Evolutionary conservation across 2,797 vertebrate genomes (phyloP).

Genomic region (Tragopan temminckii): DNA sequence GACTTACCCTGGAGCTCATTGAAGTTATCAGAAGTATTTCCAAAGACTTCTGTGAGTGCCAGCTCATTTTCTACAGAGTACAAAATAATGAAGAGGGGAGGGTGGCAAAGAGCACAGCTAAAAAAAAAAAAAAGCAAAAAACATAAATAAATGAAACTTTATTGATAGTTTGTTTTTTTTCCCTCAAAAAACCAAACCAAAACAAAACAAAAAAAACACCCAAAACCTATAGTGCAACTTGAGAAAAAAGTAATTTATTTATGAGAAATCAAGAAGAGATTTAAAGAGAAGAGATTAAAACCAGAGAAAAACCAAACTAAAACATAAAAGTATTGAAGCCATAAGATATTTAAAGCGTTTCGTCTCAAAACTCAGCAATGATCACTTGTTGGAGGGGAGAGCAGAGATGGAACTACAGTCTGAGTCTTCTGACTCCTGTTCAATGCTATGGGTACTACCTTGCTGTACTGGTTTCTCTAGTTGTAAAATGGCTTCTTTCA

Average conservation of each 20-base stretch:
- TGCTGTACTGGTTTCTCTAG: not conserved
- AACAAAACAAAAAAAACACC: too few relatives aligned
- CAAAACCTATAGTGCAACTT: not conserved
- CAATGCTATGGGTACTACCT: not conserved
- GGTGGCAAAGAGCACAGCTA: not conserved
- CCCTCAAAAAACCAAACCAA: not conserved
- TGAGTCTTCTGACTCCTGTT: not conserved
- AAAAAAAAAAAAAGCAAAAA: not conserved
- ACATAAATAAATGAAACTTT: not conserved
- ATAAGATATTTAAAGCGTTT: not conserved
- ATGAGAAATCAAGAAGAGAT: not conserved
- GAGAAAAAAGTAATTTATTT: not conserved
- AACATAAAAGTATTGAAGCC: not conserved
- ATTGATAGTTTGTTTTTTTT: not conserved
- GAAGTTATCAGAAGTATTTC: not conserved
- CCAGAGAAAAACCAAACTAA: not conserved
- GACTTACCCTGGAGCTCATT: not conserved
- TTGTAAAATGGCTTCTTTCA: not conserved
- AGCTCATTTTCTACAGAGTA: not conserved
- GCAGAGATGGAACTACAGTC: not conserved
- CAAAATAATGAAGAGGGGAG: not conserved
- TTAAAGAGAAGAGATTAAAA: too few relatives aligned
- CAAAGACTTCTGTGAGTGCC: not conserved
- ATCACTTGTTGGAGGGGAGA: not conserved
- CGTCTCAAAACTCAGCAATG: not conserved